Evolutionary conservation across 2,888 invertebrate genomes (phyloP), one percentile per base, ranked within the genome.

Genomic region (Suillia variegata): DNA sequence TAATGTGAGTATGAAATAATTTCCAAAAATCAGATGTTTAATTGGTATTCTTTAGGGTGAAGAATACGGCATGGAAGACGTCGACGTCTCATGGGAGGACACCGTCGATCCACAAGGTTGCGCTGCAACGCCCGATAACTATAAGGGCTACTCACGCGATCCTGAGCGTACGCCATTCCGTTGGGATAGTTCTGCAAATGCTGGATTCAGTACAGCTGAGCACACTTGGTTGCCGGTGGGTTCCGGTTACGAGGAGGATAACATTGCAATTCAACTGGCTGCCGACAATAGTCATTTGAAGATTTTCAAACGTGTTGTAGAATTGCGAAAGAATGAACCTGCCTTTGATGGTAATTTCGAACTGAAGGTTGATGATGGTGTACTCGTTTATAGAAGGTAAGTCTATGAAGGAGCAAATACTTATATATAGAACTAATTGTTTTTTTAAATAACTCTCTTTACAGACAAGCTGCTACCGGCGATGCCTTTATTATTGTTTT

Each of bases 101-200:
- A 81, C 83, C 0, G 71, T 82, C 2, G 87, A 86, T 72, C 84
- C 85, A 0, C 81, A 83, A 8, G 87, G 84, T 1, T 84, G 83
- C 62, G 83, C 82, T 53, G 83, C 84, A 0, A 85, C 84, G 15
- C 83, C 85, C 0, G 65, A 83, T 1, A 83, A 85, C 62, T 90
- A 87, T 76, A 80, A 83, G 61, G 70, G 82, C 58, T 84, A 81
- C 21, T 86, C 87, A 0, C 84, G 91, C 2, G 90, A 91, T 78
- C 83, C 87, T 0, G 84, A 82, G 13, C 82, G 88, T 33, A 86
- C 88, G 0, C 88, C 88, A 0, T 86, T 85, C 75, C 88, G 87
- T 54, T 88, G 88, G 88, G 83, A 85, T 64, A 66, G 73, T 31
- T 71, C 80, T 1, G 76, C 64, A 4, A 85, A 83, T 66, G 38